phyloP scores from a whole-genome alignment of 2,113 vertebrate genomes.

The Ranitomeya variabilis region DNA sequence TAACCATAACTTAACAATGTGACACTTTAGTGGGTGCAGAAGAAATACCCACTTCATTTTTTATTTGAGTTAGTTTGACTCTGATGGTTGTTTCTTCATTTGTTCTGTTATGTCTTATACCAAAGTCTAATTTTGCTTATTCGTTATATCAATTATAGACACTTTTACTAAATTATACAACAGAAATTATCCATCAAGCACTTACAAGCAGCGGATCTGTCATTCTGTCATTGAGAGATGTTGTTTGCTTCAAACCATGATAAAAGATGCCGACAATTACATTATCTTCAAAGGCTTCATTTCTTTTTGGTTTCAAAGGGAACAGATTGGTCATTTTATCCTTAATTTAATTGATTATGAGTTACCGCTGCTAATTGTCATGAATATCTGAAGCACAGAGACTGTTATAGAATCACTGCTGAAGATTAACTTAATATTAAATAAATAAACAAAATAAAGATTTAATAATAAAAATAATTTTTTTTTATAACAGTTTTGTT shows the following conservation, averaged over 20 bases:
- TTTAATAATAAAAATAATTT: background rate
- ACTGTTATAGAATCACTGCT: background rate
- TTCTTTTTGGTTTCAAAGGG: conserved; percentile 21
- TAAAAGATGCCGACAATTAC: conserved; percentile 52
- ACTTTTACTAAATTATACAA: background rate
- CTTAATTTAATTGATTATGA: conserved; percentile 41
- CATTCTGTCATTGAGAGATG: background rate
- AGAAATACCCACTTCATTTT: too few species aligned
- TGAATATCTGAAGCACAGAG: background rate
- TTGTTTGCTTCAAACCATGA: conserved; percentile 29
- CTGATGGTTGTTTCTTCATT: background rate
- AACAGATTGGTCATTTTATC: conserved; percentile 40
- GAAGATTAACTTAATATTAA: conserved; percentile 3
- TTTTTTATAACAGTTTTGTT: background rate
- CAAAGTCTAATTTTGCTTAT: background rate
- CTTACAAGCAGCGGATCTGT: background rate
- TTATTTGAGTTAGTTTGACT: too few species aligned
- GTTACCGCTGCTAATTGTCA: conserved; percentile 29
- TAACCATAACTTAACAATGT: too few species aligned
- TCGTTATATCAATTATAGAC: background rate
- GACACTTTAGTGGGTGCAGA: too few species aligned
- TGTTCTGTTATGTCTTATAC: background rate
- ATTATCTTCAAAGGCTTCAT: conserved; percentile 48
- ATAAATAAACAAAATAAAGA: background rate
- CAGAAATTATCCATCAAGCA: background rate